Percentiles rank a stretch among this genome's conserved stretches.
phyloP scores from a whole-genome alignment of 2,888 invertebrate species.

The Tenthredo distinguenda region DNA sequence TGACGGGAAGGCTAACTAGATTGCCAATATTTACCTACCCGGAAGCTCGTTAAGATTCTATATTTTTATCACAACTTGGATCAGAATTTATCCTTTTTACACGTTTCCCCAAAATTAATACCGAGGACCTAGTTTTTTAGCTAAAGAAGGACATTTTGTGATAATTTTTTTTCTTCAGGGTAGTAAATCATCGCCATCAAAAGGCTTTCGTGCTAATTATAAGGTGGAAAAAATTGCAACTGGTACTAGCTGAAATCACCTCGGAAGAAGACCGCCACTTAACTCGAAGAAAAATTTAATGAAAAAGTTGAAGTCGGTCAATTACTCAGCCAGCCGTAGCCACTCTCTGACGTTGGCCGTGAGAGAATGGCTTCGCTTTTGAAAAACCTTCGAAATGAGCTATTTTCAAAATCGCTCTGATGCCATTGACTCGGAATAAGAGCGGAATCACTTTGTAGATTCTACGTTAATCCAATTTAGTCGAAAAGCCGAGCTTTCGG shows the following conservation, averaged over 20 bases:
- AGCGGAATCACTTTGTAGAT: not conserved
- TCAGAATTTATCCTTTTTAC: not conserved
- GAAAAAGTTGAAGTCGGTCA: constrained; percentile 4
- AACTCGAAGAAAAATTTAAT: constrained; percentile 25
- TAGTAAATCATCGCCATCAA: constrained; percentile 2
- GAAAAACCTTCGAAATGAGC: not conserved
- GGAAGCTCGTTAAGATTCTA: not conserved
- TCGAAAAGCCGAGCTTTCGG: not conserved
- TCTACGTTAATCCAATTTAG: not conserved
- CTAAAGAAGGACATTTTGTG: not conserved
- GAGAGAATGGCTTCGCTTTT: not conserved
- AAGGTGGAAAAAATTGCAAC: not conserved
- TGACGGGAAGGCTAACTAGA: not conserved
- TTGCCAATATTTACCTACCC: not conserved
- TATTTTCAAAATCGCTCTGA: not conserved
- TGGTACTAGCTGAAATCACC: not conserved
- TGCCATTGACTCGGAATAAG: not conserved
- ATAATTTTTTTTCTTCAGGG: not conserved
- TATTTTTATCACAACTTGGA: not conserved
- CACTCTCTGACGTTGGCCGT: not conserved
- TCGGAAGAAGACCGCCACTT: constrained; percentile 7
- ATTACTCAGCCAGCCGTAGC: constrained; percentile 18
- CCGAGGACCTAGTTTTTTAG: not conserved
- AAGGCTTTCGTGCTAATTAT: constrained; percentile 30
- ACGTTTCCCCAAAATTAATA: not conserved